These are phyloP conservation scores for Ips typographus DNA, from an alignment of 1,140 invertebrate genomes.

Conservation along the genomic window DNA sequence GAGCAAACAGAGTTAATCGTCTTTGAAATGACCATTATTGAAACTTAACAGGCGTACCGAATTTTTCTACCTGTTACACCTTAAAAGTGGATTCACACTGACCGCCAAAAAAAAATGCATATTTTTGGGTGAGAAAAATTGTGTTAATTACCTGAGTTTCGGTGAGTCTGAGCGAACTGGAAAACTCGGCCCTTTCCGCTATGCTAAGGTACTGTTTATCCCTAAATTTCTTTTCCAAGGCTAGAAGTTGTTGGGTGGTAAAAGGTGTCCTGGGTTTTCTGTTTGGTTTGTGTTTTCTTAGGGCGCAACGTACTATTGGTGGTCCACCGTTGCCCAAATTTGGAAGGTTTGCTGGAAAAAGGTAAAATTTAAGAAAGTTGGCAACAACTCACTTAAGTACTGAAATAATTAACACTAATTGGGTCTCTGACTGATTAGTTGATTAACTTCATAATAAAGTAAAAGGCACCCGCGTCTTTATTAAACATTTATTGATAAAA, in stretches of 20 bases:
- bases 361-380: constrained; percentile 9
- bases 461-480: neutral
- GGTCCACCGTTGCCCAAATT: constrained; percentile 43
- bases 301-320: constrained; percentile 50
- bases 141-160: constrained; percentile 79
- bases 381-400: too few species aligned
- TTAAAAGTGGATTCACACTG: neutral
- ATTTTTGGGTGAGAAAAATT: neutral
- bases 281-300: constrained; percentile 78
- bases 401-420: too few species aligned
- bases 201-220: constrained; percentile 97
- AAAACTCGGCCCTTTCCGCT: constrained; percentile 95
- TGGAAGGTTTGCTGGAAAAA: constrained; percentile 43
- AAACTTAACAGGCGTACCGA: constrained; percentile 7
- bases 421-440: too few species aligned
- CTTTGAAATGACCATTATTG: constrained; percentile 20
- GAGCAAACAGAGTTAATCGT: constrained; percentile 9
- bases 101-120: neutral
- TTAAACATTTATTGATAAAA: too few species aligned
- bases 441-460: too few species aligned
- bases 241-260: constrained; percentile 92
- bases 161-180: constrained; percentile 87
- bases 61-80: constrained; percentile 6
- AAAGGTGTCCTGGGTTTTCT: constrained; percentile 96
- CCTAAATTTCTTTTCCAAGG: constrained; percentile 93